These are phyloP conservation scores for Mus minutoides DNA, from an alignment of 2,797 vertebrate genomes.

Conservation along the genomic window DNA sequence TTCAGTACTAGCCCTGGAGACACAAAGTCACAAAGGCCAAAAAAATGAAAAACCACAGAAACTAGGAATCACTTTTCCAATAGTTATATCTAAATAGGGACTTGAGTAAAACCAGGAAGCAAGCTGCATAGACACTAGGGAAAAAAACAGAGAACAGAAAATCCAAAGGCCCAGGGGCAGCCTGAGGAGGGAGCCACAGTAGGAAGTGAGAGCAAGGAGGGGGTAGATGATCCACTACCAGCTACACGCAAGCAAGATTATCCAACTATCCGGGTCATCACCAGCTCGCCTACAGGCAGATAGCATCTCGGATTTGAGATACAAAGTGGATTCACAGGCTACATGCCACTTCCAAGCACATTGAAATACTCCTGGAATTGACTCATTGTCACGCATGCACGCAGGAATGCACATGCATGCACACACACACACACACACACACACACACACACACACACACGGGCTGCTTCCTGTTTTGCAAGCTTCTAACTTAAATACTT, in stretches of 20 bases:
- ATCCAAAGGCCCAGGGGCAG: not conserved
- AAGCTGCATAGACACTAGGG: slow-evolving; percentile 6
- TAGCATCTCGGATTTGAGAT: not conserved
- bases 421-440: too few relatives aligned
- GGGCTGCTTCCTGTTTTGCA: slow-evolving; percentile 18
- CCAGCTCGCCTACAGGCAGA: not conserved
- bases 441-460: not conserved
- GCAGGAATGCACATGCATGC: not conserved
- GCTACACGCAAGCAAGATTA: not conserved
- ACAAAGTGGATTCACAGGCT: not conserved
- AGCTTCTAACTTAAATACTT: slow-evolving; percentile 15
- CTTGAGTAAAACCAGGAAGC: slow-evolving; percentile 51
- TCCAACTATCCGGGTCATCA: not conserved
- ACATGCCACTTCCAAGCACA: not conserved
- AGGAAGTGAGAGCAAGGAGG: slow-evolving; percentile 41
- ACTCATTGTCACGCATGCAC: not conserved
- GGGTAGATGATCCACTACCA: not conserved
- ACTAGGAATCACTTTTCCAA: slow-evolving; percentile 34
- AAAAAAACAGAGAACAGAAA: slow-evolving; percentile 42
- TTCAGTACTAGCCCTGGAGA: not conserved
- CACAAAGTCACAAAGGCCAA: not conserved
- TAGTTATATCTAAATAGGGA: slow-evolving; percentile 22
- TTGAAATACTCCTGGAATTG: not conserved
- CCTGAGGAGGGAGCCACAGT: not conserved
- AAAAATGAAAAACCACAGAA: not conserved